Conservation (phyloP, 1,140 invertebrate genomes). For the Ylistrum balloti region DNA sequence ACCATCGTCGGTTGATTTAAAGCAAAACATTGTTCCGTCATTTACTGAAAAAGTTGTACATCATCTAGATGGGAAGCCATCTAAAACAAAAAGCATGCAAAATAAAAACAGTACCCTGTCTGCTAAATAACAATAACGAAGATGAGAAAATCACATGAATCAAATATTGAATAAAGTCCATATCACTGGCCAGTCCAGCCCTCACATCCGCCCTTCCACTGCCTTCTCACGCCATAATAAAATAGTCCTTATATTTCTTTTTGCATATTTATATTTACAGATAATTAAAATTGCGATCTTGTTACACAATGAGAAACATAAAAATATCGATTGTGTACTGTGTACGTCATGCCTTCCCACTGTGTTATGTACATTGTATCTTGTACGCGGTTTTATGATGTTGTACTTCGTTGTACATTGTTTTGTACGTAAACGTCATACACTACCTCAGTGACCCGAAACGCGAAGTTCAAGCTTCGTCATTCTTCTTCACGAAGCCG, state of each 20-base stretch:
- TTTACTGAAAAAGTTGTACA: no score
- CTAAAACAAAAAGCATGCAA: neutral
- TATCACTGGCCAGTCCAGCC: neutral
- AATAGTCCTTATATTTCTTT: conserved; percentile 3
- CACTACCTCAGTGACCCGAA: neutral
- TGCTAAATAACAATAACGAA: neutral
- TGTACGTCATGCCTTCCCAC: neutral
- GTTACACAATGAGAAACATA: neutral
- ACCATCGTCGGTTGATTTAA: neutral
- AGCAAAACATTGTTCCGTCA: no score
- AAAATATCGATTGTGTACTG: neutral
- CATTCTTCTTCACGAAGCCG: neutral
- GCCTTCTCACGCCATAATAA: neutral
- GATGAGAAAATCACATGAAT: neutral
- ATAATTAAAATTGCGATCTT: neutral
- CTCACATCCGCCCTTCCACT: neutral
- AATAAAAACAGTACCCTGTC: neutral
- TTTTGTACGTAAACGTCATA: neutral
- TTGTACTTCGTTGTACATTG: conserved; percentile 15
- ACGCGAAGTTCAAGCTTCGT: neutral
- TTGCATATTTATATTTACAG: conserved; percentile 40
- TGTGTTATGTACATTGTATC: neutral
- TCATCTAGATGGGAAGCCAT: neutral
- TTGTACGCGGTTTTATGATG: neutral
- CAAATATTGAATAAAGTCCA: neutral